Conservation (phyloP, 2,113 vertebrate species). For the Talpa occidentalis region DNA sequence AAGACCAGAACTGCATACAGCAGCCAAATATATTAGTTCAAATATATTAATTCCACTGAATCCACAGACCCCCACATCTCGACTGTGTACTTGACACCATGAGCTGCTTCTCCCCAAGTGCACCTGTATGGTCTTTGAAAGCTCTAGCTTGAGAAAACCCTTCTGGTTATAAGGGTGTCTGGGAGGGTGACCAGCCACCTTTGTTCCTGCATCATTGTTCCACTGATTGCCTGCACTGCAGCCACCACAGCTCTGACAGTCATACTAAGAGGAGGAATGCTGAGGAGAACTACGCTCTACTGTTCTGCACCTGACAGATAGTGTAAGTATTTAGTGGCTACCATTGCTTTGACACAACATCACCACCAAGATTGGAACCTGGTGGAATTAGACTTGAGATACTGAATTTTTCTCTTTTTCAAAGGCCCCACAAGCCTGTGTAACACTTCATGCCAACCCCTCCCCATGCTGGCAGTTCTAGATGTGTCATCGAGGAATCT, state of each 20-base stretch:
- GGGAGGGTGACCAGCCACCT: background rate
- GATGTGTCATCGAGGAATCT: conserved; percentile 77
- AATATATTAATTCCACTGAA: background rate
- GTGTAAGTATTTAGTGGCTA: background rate
- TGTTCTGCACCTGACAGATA: background rate
- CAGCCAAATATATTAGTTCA: background rate
- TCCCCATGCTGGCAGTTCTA: conserved; percentile 51
- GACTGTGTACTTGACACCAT: background rate
- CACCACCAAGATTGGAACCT: background rate
- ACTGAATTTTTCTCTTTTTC: conserved; percentile 54
- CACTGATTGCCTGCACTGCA: background rate
- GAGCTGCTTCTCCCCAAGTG: background rate
- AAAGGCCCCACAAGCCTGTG: conserved; percentile 62
- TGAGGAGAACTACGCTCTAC: background rate
- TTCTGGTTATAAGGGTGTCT: background rate
- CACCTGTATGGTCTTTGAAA: background rate
- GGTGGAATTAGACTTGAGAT: conserved; percentile 14
- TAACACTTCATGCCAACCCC: conserved; percentile 20
- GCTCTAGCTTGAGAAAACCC: background rate
- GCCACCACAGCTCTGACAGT: background rate
- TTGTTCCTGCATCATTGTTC: background rate
- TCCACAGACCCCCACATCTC: background rate
- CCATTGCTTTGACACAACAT: background rate
- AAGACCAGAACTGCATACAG: background rate
- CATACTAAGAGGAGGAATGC: background rate